Percentiles rank a stretch among this genome's conserved stretches.
Evolutionary conservation across 2,113 vertebrate genomes (phyloP).

Genomic region (Climacteris rufus): DNA sequence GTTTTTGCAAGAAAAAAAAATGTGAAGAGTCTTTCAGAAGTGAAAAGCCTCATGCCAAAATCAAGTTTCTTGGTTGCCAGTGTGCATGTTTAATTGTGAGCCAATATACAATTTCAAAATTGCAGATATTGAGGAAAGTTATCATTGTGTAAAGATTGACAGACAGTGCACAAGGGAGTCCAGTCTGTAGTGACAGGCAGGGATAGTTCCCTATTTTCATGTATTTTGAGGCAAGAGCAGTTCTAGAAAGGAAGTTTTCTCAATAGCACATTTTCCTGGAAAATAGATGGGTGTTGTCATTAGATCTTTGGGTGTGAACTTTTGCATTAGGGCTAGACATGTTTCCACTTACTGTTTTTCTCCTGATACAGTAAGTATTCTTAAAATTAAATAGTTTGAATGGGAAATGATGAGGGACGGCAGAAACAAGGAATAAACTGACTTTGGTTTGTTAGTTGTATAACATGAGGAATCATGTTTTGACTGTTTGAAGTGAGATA

Average conservation of each 20-base stretch:
- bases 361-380: background rate
- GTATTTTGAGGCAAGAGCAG: background rate
- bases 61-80: background rate
- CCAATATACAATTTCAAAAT: background rate
- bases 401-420: background rate
- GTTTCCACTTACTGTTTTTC: background rate
- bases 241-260: constrained; percentile 20
- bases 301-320: constrained; percentile 6
- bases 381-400: background rate
- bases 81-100: background rate
- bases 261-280: background rate
- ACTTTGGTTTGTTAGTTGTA: background rate
- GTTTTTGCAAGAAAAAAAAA: background rate
- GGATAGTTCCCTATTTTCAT: background rate
- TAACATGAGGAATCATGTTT: background rate
- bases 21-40: background rate
- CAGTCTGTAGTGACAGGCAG: background rate
- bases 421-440: background rate
- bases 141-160: background rate
- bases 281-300: background rate
- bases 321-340: background rate
- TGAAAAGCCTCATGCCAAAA: background rate
- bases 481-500: constrained; percentile 6
- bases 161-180: background rate
- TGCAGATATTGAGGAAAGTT: background rate